Evolutionary conservation across 2,113 vertebrate species (phyloP).

Genomic region (Ictidomys tridecemlineatus): DNA sequence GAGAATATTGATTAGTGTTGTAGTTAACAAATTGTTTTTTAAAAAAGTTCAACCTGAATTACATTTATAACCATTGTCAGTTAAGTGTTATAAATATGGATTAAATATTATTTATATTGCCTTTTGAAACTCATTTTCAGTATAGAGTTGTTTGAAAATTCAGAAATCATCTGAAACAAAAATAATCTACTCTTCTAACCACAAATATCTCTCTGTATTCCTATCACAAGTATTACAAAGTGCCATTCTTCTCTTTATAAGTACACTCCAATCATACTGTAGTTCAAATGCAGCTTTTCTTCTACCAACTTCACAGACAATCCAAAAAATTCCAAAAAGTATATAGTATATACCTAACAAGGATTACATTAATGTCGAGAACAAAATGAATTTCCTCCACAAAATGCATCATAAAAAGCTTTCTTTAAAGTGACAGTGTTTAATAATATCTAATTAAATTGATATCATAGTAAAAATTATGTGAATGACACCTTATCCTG

Average conservation of each 20-base stretch:
- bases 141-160: neutral
- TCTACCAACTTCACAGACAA: neutral
- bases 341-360: accelerated
- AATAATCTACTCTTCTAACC: neutral
- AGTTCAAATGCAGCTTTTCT: neutral
- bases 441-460: neutral
- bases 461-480: neutral
- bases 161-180: neutral
- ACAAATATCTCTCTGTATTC: neutral
- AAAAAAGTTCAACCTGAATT: neutral
- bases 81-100: neutral
- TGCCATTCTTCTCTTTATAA: accelerated
- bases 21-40: neutral
- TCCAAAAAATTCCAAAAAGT: neutral
- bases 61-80: neutral
- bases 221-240: neutral
- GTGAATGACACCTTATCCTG: neutral
- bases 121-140: neutral
- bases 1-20: neutral
- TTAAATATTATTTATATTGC: neutral
- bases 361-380: neutral
- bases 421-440: neutral
- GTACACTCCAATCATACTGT: accelerated
- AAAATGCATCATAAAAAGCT: neutral
- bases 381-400: neutral